Evolutionary conservation across 1,140 invertebrate species (phyloP), one percentile per base, ranked within the genome.

Genomic region (Drosophila subpulchrella): DNA sequence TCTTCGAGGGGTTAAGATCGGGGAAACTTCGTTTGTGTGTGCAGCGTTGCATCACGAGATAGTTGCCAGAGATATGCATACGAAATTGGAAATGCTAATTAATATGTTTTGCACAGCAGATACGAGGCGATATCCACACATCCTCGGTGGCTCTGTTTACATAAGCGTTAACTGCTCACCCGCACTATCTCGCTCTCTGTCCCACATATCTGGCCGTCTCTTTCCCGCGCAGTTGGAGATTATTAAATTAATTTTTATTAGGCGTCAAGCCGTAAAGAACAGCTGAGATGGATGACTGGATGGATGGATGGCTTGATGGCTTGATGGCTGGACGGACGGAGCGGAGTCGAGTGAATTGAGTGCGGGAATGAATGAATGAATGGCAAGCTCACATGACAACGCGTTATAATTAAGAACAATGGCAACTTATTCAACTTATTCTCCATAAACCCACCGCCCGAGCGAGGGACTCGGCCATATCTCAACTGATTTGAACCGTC

Each of bases 161-260:
- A 85, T 84, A 85, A 85, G 81, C 81, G 81, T 77, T 77, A 83
- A 83, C 77, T 76, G 58, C 81, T 67, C 81, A 59, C 71, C 73
- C 77, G 24, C 59, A 70, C 74, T 75, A 30, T 36, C n/a, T 44
- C 47, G 48, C 44, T 32, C 15, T 38, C 39, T 27, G 4, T 51
- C 41, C 8, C 27, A 20, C 20, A 7, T n/a, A 11, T 4, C 32
- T 0, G 6, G 12, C 12, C n/a, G 20, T 51, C 70, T 30, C 54
- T 3, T 38, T 55, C 36, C 48, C 59, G 56, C 57, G 78, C 66
- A 13, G 44, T 7, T 41, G 42, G 65, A 71, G 67, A 62, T 89
- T 89, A 88, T 88, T 83, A 84, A 89, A 88, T 88, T 88, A 88
- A 88, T 83, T 88, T 88, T 88, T 88, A 88, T 88, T 89, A 88